Evolutionary conservation across 2,797 vertebrate genomes (phyloP), one percentile per base, ranked within the genome.

Genomic region (Sebastes aleutianus): DNA sequence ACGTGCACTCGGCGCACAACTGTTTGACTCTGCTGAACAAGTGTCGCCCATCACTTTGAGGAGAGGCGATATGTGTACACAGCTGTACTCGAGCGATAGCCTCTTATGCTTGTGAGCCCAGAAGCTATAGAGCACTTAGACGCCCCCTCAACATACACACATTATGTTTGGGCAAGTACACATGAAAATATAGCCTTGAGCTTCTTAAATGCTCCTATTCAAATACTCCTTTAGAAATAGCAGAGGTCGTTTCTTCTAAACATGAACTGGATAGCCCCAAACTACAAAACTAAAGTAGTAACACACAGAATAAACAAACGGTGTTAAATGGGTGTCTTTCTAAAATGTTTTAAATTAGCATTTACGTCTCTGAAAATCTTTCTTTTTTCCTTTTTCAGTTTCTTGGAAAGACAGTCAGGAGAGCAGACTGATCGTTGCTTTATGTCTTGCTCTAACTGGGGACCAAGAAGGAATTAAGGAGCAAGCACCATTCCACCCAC

Each of bases 11-110:
- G 50, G 9, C 8, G 8, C 66, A 59, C 75, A 82, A 88, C 82
- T 34, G 72, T 85, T 87, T 79, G 78, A 81, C 82, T 89, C 76
- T n/a, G 63, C 63, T 10, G 73, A 82, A 78, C 76, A 80, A 88
- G 82, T 76, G 79, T 83, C 1, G 20, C 73, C 80, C 73, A 69
- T 89, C 74, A 66, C 29, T 85, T 85, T 76, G 78, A 85, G 71
- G 74, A 71, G 79, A 82, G 80, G 65, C 22, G 65, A 81, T 70
- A 4, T 85, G 80, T 87, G 81, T 79, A 74, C 87, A 88, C 86
- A 90, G 87, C 88, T 91, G 89, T 69, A 47, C 67, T 67, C 71
- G 1, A 5, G 67, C 9, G 78, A 92, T 85, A 85, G 87, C 59
- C 73, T 84, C 80, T 73, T 72, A 56, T 67, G 78, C 68, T 34